Percentiles rank a stretch among this genome's conserved stretches.
Evolutionary conservation across 2,888 invertebrate genomes (phyloP).

Genomic region (Heliconius cydno): DNA sequence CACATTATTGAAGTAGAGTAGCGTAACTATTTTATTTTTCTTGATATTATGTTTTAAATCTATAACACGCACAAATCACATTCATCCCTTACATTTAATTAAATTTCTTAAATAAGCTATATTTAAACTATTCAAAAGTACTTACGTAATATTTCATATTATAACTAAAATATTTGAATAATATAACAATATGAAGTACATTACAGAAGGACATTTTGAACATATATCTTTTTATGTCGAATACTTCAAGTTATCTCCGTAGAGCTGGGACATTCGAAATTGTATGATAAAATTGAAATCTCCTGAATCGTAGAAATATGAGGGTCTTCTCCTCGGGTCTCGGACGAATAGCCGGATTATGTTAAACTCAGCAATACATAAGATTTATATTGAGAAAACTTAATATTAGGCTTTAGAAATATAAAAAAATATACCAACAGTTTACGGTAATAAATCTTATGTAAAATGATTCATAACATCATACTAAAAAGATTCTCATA

Average conservation of each 20-base stretch:
- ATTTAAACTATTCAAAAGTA: neutral
- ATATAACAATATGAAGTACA: neutral
- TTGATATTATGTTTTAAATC: neutral
- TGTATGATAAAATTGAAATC: constrained; percentile 53
- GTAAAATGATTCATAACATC: neutral
- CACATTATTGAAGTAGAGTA: neutral
- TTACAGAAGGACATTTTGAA: neutral
- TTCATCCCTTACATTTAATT: too few relatives aligned
- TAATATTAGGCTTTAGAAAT: constrained; percentile 16
- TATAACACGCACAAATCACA: too few relatives aligned
- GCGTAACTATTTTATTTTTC: neutral
- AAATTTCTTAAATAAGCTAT: too few relatives aligned
- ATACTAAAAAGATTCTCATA: too few relatives aligned
- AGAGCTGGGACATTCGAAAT: constrained; percentile 40
- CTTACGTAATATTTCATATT: neutral
- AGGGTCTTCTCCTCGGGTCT: constrained; percentile 46
- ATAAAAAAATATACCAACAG: neutral
- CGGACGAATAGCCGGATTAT: constrained; percentile 55
- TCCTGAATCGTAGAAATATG: constrained; percentile 52
- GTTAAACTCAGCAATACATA: constrained; percentile 48
- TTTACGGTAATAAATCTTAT: neutral
- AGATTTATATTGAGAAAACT: constrained; percentile 36
- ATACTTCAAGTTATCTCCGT: constrained; percentile 33
- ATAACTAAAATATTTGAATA: neutral
- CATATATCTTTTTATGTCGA: neutral